Evolutionary conservation across 2,797 vertebrate genomes (phyloP), one percentile per base, ranked within the genome.

Genomic region (Australoheros facetus): DNA sequence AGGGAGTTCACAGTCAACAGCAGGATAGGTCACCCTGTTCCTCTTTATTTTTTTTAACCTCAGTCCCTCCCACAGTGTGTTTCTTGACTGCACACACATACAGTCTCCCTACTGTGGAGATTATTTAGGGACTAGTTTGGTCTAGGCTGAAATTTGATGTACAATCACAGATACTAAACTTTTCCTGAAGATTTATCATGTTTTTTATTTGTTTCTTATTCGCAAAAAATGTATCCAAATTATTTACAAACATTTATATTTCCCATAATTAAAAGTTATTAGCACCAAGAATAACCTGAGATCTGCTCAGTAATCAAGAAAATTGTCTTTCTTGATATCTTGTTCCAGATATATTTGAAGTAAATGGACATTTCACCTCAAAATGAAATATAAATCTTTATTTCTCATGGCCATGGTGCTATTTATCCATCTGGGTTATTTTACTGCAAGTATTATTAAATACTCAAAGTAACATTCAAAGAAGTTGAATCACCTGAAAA

Each of bases 1-100:
- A 23, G 88, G 90, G 90, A 90, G 83, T 87, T 90, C 75, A 88
- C 80, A 87, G 84, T 91, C 86, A 85, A 80, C 83, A 78, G 85
- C 57, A n/a, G 71, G 77, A 85, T 83, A 89, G 85, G 90, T 94
- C 85, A 90, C 53, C 16, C 56, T 85, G 87, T 89, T 92, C 85
- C 83, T 84, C 82, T 74, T 87, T 62, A 58, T 72, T 75, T 56
- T 30, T 69, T 21, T 45, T 26, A 34, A 37, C 30, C 56, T 55
- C 51, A 55, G 34, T 64, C 53, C 69, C 75, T 78, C 73, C 16
- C 56, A 79, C 37, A 26, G 45, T 62, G 60, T 34, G 56, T 78
- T 72, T 71, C 83, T 73, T 3, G 14, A 73, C 32, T 32, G 32
- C 60, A 51, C 42, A 77, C 71, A 83, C 45, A 82, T 34, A 84